Evolutionary conservation across 2,113 vertebrate species (phyloP).

Genomic region (Mola mola): DNA sequence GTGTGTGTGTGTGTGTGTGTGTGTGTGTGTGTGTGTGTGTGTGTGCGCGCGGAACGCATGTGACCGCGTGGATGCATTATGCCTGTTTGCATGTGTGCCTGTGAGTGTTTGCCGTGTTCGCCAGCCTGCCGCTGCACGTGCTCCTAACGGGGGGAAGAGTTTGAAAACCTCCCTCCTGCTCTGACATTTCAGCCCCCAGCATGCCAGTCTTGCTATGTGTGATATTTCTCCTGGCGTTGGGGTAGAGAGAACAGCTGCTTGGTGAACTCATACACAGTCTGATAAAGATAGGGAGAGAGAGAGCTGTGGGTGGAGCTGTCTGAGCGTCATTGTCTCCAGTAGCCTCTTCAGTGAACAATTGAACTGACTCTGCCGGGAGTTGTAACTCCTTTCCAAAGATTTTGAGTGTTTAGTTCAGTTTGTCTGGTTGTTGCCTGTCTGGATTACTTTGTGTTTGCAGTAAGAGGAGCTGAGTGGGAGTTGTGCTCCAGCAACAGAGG

Average conservation of each 20-base stretch:
- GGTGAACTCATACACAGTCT: too few species aligned
- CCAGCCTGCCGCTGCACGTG: slow-evolving; percentile 46
- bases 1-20: too few species aligned
- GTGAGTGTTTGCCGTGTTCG: slow-evolving; percentile 72
- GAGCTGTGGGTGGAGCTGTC: too few species aligned
- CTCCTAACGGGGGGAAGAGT: slow-evolving; percentile 47
- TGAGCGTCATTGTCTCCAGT: neutral
- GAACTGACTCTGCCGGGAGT: neutral
- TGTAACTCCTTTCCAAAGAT: neutral
- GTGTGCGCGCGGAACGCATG: too few species aligned
- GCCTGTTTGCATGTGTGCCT: slow-evolving; percentile 64
- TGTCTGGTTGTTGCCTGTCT: neutral
- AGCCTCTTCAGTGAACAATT: too few species aligned
- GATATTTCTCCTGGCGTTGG: slow-evolving; percentile 80
- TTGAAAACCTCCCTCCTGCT: slow-evolving; percentile 71
- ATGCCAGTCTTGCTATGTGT: slow-evolving; percentile 73
- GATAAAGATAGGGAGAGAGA: too few species aligned
- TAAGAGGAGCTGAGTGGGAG: slow-evolving; percentile 14
- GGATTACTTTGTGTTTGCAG: slow-evolving; percentile 21
- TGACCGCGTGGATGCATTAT: too few species aligned
- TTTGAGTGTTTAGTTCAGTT: neutral
- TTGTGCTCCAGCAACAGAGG: neutral
- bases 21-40: too few species aligned
- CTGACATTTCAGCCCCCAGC: slow-evolving; percentile 82
- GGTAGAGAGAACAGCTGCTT: slow-evolving; percentile 48